Percentiles rank a stretch among this genome's conserved stretches.
Evolutionary conservation across 2,888 invertebrate species (phyloP).

Genomic region (Euproctis similis): DNA sequence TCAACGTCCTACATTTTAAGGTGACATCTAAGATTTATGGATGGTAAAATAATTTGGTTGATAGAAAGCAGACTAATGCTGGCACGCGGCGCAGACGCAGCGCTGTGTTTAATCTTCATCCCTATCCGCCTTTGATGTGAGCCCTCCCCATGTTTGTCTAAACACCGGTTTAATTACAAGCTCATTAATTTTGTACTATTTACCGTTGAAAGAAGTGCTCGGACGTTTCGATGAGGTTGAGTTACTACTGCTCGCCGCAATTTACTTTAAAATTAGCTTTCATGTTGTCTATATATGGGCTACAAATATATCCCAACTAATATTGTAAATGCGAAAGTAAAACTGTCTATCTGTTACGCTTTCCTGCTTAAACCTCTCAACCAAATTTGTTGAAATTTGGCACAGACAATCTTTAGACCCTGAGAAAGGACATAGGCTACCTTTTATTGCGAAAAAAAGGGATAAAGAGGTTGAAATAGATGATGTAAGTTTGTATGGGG

Average conservation of each 20-base stretch:
- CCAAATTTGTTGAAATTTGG: no score
- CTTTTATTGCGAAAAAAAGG: no score
- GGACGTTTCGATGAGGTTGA: constrained; percentile 19
- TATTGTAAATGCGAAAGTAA: no score
- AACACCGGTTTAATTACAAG: constrained; percentile 66
- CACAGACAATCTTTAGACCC: no score
- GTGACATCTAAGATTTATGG: constrained; percentile 1
- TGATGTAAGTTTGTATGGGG: no score
- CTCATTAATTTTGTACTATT: constrained; percentile 72
- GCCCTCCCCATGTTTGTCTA: constrained; percentile 60
- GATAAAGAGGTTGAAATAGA: no score
- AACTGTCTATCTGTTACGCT: no score
- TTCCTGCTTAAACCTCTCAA: no score
- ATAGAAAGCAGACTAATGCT: constrained; percentile 45
- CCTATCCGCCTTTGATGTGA: constrained; percentile 66
- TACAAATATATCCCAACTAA: no score
- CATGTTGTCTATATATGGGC: no score
- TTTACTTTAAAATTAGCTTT: no score
- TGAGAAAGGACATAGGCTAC: no score
- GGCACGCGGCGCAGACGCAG: constrained; percentile 69
- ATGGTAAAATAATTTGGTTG: constrained; percentile 20
- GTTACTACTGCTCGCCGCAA: constrained; percentile 15
- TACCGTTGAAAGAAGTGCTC: constrained; percentile 34
- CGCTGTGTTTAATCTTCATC: constrained; percentile 61
- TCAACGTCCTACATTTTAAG: constrained; percentile 12